Evolutionary conservation across 2,888 invertebrate genomes (phyloP).

Genomic region (Lasius fuliginosus): DNA sequence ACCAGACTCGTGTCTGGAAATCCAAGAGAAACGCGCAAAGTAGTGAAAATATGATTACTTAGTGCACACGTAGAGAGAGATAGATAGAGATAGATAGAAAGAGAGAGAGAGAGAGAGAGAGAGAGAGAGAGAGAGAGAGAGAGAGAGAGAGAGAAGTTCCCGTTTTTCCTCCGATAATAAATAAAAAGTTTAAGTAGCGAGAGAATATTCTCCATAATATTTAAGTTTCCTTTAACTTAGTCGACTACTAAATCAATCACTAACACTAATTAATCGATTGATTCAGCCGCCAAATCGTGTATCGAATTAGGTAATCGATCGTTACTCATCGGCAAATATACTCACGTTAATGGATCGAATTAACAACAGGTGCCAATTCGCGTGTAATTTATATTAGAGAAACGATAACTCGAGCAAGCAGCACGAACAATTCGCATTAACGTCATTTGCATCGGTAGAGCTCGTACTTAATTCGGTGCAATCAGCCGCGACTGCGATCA

Average conservation of each 20-base stretch:
- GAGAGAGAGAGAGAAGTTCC: not conserved
- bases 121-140: no score
- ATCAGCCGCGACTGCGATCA: constrained; percentile 38
- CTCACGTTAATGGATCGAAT: constrained; percentile 28
- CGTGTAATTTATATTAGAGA: constrained; percentile 33
- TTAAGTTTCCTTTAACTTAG: not conserved
- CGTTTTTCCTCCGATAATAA: not conserved
- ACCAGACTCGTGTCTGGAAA: constrained; percentile 76
- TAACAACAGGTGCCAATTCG: constrained; percentile 31
- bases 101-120: no score
- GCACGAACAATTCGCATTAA: constrained; percentile 24
- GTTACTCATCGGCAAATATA: constrained; percentile 10
- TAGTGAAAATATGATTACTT: constrained; percentile 47
- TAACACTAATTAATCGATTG: not conserved
- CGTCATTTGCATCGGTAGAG: constrained; percentile 21
- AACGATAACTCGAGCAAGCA: not conserved
- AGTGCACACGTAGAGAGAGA: not conserved
- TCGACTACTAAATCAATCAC: not conserved
- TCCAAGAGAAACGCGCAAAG: constrained; percentile 74
- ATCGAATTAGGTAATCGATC: constrained; percentile 38
- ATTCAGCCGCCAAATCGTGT: not conserved
- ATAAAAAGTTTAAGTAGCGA: not conserved
- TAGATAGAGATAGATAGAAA: no score
- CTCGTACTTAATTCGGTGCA: constrained; percentile 31
- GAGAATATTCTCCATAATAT: not conserved